Base-by-base conservation (phyloP, 35 echinoderm and acorn worm species). In the Ophiothrix spiculata region DNA sequence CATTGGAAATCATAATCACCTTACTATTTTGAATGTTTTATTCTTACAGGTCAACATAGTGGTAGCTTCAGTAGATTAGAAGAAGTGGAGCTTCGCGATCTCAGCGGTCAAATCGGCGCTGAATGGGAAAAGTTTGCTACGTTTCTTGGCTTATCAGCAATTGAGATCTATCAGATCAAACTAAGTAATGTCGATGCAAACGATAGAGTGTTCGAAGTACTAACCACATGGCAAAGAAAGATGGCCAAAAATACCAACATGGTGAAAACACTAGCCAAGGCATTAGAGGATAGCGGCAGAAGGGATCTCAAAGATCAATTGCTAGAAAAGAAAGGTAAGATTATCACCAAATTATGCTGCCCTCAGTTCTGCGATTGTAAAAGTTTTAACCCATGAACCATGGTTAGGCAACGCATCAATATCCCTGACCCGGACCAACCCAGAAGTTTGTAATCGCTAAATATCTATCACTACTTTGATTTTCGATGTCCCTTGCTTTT, bases 101-200 rank as follows among this genome's bases (percentile, higher is more conserved):
- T 69, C 25, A n/a, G 10, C 29, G 60, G 29, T 1, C 4, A 69
- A 25, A 69, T 69, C 60, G 60, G 60, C 25, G 60, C 60, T 25
- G 60, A 69, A 69, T 69, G 60, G 60, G 60, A 69, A 69, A 69
- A 69, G 29, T 6, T 69, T n/a, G 60, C 60, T 25, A 69, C 60
- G 29, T 69, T 69, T 28, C 60, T 69, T 25, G 60, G 60, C 23
- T n/a, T 69, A n/a, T 69, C 60, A 69, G 6, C 60, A 15, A 69
- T n/a, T 6, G 10, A 69, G 2, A 28, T 69, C 23, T 69, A 69
- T 28, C 4, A n/a, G 25, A 69, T 69, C 60, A 69, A 69, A 28
- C 29, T 69, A 2, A 69, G 60, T n/a, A 12, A 69, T 69, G 29
- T n/a, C 17, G 60, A 25, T 15, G 60, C 60, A 12, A 2, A 28